phyloP scores from a whole-genome alignment of 2,113 vertebrate species.

The Conger conger region DNA sequence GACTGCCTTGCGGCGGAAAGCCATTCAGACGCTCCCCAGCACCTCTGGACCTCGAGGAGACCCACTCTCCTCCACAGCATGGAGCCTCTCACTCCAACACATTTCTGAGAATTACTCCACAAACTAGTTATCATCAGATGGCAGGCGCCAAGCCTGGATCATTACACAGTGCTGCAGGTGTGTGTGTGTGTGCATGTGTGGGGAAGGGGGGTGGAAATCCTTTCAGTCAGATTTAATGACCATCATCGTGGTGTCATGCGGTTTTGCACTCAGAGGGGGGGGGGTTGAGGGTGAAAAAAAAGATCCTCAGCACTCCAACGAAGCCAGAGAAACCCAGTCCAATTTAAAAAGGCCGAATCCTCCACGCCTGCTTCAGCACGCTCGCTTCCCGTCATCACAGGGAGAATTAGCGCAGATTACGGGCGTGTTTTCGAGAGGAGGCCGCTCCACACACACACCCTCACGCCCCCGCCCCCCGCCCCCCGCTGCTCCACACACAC shows the following conservation, averaged over 20 bases:
- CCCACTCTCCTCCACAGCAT: no score
- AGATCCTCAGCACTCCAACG: conserved; percentile 29
- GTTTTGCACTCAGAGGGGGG: conserved; percentile 20
- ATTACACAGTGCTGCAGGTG: conserved; percentile 15
- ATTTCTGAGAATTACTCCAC: no score
- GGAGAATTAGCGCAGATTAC: background rate
- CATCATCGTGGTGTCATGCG: conserved; percentile 25
- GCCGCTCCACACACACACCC: background rate
- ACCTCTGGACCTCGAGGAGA: conserved; percentile 17
- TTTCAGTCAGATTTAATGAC: conserved; percentile 33
- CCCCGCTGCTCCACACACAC: no score
- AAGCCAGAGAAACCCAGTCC: conserved; percentile 33
- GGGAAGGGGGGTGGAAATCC: background rate
- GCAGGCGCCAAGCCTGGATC: no score
- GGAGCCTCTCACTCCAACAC: no score
- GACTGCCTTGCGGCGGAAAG: background rate
- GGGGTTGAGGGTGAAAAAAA: conserved; percentile 14
- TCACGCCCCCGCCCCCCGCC: background rate
- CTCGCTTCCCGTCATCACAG: conserved; percentile 36
- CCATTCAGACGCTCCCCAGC: conserved; percentile 26
- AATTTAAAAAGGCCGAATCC: conserved; percentile 42
- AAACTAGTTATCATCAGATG: no score
- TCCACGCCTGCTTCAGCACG: conserved; percentile 28
- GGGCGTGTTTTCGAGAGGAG: background rate
- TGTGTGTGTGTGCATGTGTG: no score